Base-by-base conservation (phyloP, 2,888 invertebrate species). In the Drosophila infuscata region DNA sequence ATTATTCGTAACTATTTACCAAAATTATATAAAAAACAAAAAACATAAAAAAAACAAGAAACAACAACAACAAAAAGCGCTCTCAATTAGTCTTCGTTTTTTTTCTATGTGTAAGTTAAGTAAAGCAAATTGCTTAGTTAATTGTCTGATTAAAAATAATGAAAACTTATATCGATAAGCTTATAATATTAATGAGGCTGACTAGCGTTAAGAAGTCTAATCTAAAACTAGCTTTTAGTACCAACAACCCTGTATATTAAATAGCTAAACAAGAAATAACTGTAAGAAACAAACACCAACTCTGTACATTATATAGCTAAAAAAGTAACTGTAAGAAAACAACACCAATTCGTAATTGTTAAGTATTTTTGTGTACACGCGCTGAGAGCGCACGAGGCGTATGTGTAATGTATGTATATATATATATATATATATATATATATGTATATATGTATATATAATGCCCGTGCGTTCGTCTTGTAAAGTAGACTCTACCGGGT, bases 171-270 rank as follows among this genome's bases (percentile, higher is more conserved):
- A 56, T 43, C 29, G n/a, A 56, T 84, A 87, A 87, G 86, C 86
- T 83, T 87, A 89, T 87, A 89, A 89, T 87, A 77, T 87, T 87
- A 89, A 87, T 89, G 86, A 87, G 86, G 86, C 86, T 87, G 86
- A 87, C 88, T 87, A 87, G 89, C 64, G 58, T 76, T 86, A 86
- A 86, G 89, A 86, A 87, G 87, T 78, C 64, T 78, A 71, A 68
- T 58, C n/a, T 75, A 58, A 49, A 36, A 7, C 32, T 66, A 70
- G 70, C 35, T 29, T 33, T 32, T 59, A 70, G 63, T 29, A 58
- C 52, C 60, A 58, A 73, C 36, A 49, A 59, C 33, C 25, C 38
- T 64, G 61, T 57, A 57, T 59, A 78, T 51, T 72, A 43, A 65
- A 70, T 72, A 41, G 72, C 81, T 74, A 63, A 70, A 65, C 25